Percentiles rank a stretch among this genome's conserved stretches.
phyloP scores from a whole-genome alignment of 1,140 invertebrate genomes.

The Dendroctonus ponderosae region DNA sequence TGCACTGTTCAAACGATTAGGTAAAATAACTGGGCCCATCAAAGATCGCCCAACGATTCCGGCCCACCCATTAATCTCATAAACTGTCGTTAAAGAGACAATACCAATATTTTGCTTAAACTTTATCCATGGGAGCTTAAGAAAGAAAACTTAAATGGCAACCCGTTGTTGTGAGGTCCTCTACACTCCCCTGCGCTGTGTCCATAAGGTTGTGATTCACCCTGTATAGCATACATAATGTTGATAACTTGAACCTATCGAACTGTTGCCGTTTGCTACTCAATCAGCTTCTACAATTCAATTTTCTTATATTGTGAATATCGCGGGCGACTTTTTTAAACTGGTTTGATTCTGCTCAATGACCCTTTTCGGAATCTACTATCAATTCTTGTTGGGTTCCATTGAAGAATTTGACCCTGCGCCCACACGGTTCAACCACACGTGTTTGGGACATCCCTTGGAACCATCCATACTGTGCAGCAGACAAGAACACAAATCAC shows the following conservation, averaged over 20 bases:
- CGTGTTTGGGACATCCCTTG: background rate
- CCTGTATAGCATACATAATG: too few species aligned
- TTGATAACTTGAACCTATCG: background rate
- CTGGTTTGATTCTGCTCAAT: background rate
- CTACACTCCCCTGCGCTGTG: too few species aligned
- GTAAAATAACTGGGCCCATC: too few species aligned
- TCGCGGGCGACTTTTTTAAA: background rate
- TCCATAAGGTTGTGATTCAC: too few species aligned
- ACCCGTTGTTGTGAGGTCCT: too few species aligned
- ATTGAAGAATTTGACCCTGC: constrained; percentile 12
- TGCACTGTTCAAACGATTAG: too few species aligned
- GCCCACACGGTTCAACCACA: constrained; percentile 11
- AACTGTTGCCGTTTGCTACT: background rate
- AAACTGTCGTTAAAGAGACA: too few species aligned
- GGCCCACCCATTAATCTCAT: too few species aligned
- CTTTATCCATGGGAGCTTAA: too few species aligned
- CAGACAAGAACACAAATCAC: constrained; percentile 19
- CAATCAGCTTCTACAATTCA: background rate
- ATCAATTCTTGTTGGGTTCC: background rate
- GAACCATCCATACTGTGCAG: background rate
- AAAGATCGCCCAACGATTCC: too few species aligned
- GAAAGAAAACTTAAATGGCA: too few species aligned
- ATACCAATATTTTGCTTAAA: too few species aligned
- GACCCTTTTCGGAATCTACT: background rate
- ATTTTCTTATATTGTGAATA: background rate